These are phyloP conservation scores for Eupristina koningsbergeri DNA, from an alignment of 1,140 invertebrate species.

Conservation along the genomic window DNA sequence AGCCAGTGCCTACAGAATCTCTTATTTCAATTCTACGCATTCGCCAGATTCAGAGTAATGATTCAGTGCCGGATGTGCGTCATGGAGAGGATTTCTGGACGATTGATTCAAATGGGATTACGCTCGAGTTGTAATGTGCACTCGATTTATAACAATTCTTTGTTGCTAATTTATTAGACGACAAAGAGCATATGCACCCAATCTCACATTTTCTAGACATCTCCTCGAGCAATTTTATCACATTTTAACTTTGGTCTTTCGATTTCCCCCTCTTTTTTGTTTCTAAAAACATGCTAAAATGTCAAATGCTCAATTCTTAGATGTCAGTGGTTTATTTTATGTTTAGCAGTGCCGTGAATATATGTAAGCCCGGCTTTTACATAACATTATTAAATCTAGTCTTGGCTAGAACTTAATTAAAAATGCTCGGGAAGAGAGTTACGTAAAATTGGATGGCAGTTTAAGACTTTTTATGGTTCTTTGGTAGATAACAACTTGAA, in stretches of 20 bases:
- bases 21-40: neutral
- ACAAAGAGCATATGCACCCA: neutral
- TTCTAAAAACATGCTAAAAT: neutral
- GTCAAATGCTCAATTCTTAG: neutral
- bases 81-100: conserved; percentile 66
- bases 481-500: neutral
- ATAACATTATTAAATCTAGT: neutral
- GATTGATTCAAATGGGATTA: conserved; percentile 62
- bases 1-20: conserved; percentile 54
- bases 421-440: neutral
- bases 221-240: neutral
- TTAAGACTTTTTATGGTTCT: neutral
- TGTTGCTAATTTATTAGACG: conserved; percentile 25
- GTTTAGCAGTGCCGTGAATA: neutral
- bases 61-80: conserved; percentile 64
- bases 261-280: too few species aligned
- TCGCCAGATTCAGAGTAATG: neutral
- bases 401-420: neutral
- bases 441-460: neutral
- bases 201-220: too few species aligned
- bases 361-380: neutral
- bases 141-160: neutral
- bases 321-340: neutral
- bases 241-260: too few species aligned
- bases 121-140: neutral